Percentiles rank a stretch among this genome's conserved stretches.
Evolutionary conservation across 2,113 vertebrate genomes (phyloP).

Genomic region (Corythornis vintsioides): DNA sequence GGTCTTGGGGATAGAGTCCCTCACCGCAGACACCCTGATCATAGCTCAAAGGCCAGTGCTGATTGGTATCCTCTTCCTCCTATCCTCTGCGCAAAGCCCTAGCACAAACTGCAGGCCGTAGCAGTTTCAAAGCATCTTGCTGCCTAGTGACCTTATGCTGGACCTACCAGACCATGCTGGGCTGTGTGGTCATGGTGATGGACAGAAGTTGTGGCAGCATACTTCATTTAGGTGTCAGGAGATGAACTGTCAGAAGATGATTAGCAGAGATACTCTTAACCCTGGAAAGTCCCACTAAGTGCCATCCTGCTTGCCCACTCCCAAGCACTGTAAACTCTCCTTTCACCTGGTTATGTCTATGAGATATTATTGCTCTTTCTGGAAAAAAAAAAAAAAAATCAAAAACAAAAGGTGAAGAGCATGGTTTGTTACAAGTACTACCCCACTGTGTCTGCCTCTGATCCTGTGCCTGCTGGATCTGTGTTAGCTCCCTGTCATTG

Average conservation of each 20-base stretch:
- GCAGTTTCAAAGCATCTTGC: background rate
- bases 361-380: background rate
- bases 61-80: background rate
- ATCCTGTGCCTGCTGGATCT: rapidly evolving
- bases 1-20: background rate
- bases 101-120: background rate
- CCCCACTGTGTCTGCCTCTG: background rate
- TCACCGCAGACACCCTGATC: background rate
- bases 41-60: background rate
- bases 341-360: background rate
- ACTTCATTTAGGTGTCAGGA: background rate
- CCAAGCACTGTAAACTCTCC: background rate
- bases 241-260: background rate
- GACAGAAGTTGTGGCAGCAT: background rate
- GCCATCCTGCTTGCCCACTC: background rate
- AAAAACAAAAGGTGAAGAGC: background rate
- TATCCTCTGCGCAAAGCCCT: rapidly evolving
- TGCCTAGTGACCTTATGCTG: rapidly evolving
- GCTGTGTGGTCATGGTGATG: rapidly evolving
- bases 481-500: rapidly evolving
- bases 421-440: rapidly evolving
- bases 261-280: background rate
- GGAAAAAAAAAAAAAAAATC: background rate
- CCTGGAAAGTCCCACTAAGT: background rate
- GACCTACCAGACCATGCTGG: background rate